Evolutionary conservation across 2,113 vertebrate species (phyloP), one percentile per base, ranked within the genome.

Genomic region (Pelecanoides urinatrix): DNA sequence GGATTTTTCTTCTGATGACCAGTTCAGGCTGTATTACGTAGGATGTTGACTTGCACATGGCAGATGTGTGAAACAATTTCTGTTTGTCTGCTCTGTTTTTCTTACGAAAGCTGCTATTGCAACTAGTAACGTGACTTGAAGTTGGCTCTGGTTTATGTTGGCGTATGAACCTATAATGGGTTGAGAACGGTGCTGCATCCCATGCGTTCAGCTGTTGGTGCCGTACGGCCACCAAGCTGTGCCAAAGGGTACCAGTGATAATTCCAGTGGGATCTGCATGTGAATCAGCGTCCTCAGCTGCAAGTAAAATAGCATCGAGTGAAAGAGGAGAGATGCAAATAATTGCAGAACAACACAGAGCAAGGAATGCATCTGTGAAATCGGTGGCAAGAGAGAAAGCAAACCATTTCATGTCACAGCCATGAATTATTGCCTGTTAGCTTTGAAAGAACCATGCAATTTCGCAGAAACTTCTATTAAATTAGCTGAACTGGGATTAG

Each of bases 1-100:
- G 59, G 23, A 3, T 38, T 93, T 80, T 36, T 7, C 6, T 74
- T 74, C 29, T 25, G 50, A 13, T 1, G 3, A 23, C 16, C 25
- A 44, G 2, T 11, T 86, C 13, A 1, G 30, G 16, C 53, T 50
- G 11, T n/a, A 1, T 50, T 38, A 18, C 2, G 2, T 6, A 14
- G n/a, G 32, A 16, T 38, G 32, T 16, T 58, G 49, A 53, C 12
- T 65, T 40, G 44, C n/a, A 38, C 0, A 0, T 5, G 18, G 68
- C 50, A n/a, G 23, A 7, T 19, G 30, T 1, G 3, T 26, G 11
- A n/a, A 74, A 70, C 26, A 4, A 20, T 13, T 70, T 40, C 27
- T 45, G 9, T 6, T 25, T n/a, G 27, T 12, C 36, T 70, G 40
- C 53, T 91, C 23, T 0, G 1, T 66, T 89, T 84, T 87, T 77